Percentiles rank a stretch among this genome's conserved stretches.
phyloP scores from a whole-genome alignment of 2,888 invertebrate species.

The Drosophila rellima region DNA sequence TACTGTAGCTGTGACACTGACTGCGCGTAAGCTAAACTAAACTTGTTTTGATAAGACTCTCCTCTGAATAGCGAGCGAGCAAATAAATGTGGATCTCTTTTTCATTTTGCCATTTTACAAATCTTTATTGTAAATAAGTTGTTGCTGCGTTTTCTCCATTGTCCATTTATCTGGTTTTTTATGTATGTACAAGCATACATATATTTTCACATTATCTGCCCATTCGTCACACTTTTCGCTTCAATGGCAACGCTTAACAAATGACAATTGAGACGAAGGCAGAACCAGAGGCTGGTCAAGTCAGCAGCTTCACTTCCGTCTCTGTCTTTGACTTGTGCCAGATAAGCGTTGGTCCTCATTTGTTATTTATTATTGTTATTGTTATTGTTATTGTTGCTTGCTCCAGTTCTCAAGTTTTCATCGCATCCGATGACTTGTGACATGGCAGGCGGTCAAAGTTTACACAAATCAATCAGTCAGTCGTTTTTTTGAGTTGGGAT shows the following conservation, averaged over 20 bases:
- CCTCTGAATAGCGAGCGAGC: conserved; percentile 10
- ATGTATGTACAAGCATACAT: conserved; percentile 26
- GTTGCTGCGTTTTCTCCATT: conserved; percentile 39
- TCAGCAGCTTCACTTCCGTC: conserved; percentile 27
- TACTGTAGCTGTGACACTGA: conserved; percentile 50
- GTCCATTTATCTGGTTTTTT: conserved; percentile 28
- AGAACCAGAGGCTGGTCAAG: conserved; percentile 20
- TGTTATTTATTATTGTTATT: conserved; percentile 7
- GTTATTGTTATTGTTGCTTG: conserved; percentile 31
- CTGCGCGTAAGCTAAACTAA: conserved; percentile 22
- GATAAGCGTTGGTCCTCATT: conserved; percentile 45
- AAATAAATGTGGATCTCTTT: conserved; percentile 22
- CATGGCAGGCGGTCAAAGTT: conserved; percentile 71
- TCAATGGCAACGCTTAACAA: conserved; percentile 66
- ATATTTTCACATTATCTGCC: conserved; percentile 63
- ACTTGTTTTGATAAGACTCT: conserved; percentile 62
- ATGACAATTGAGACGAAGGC: conserved; percentile 47
- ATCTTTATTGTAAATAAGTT: conserved; percentile 17
- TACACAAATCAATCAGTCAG: conserved; percentile 74
- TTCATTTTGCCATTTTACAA: conserved; percentile 9
- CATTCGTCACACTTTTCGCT: conserved; percentile 70
- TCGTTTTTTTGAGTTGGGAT: conserved; percentile 12
- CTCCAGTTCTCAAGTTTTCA: conserved; percentile 38
- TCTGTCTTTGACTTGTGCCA: conserved; percentile 37
- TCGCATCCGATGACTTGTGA: conserved; percentile 43